phyloP scores from a whole-genome alignment of 2,888 invertebrate genomes.

The Platycheirus rosarum region DNA sequence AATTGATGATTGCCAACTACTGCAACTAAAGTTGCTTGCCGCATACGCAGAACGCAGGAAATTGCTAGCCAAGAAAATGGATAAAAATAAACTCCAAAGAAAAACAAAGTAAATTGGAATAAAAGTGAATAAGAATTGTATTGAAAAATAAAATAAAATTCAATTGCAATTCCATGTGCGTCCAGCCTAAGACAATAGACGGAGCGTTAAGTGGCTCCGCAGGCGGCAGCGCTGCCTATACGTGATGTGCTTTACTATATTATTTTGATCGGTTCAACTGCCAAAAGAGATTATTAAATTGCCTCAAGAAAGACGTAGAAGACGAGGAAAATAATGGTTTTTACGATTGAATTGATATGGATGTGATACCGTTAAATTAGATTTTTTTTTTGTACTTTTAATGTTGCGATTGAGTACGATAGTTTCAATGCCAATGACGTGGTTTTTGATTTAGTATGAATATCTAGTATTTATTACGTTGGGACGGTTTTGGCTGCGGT shows the following conservation, averaged over 20 bases:
- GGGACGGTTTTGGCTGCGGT: too few relatives aligned
- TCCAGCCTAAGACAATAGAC: slow-evolving; percentile 68
- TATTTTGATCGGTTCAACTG: background rate
- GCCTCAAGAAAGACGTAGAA: background rate
- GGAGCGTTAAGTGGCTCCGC: slow-evolving; percentile 51
- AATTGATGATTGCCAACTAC: slow-evolving; percentile 42
- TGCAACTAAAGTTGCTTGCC: slow-evolving; percentile 36
- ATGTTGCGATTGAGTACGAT: background rate
- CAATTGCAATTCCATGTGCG: slow-evolving; percentile 63
- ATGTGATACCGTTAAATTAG: background rate
- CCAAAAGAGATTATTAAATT: background rate
- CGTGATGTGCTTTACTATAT: slow-evolving; percentile 39
- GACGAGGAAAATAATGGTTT: too few relatives aligned
- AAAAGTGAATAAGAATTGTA: slow-evolving; percentile 25
- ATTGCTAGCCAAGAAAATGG: slow-evolving; percentile 64
- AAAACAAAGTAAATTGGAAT: background rate
- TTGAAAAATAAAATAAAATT: slow-evolving; percentile 18
- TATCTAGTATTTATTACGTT: too few relatives aligned
- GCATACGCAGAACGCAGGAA: slow-evolving; percentile 72
- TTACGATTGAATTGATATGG: too few relatives aligned
- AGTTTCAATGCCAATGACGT: background rate
- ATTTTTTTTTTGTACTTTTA: background rate
- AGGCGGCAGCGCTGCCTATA: slow-evolving; percentile 10
- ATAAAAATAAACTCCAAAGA: slow-evolving; percentile 64
- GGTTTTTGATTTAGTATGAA: background rate